Evolutionary conservation across 2,888 invertebrate genomes (phyloP).

Genomic region (Neocrepidodera transversa): DNA sequence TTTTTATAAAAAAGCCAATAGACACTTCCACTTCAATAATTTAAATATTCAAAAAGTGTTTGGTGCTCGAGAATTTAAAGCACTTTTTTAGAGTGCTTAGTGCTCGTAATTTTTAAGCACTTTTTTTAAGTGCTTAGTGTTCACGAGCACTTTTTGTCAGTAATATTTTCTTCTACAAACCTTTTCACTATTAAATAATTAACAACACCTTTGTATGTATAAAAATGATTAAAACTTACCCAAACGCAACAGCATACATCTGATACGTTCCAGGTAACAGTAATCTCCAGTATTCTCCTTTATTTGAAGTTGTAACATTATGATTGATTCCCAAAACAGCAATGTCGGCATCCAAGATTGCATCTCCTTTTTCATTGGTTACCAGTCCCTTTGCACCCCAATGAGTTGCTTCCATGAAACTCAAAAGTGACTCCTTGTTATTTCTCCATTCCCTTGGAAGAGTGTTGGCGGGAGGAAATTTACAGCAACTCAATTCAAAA

Average conservation of each 20-base stretch:
- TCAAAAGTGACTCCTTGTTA: conserved; percentile 85
- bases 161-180: too few species aligned
- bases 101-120: too few species aligned
- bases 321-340: conserved; percentile 80
- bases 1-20: too few species aligned
- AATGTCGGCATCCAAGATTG: conserved; percentile 78
- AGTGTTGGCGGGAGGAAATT: conserved; percentile 79
- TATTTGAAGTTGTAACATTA: conserved; percentile 76
- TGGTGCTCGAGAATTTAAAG: too few species aligned
- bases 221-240: conserved; percentile 72
- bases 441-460: conserved; percentile 81
- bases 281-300: conserved; percentile 95
- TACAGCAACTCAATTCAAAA: conserved; percentile 95
- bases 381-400: conserved; percentile 76
- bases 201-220: too few species aligned
- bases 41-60: too few species aligned
- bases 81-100: too few species aligned
- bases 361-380: conserved; percentile 65
- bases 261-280: conserved; percentile 87
- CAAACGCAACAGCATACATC: conserved; percentile 74
- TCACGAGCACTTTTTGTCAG: too few species aligned
- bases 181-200: too few species aligned
- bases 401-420: conserved; percentile 83
- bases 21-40: too few species aligned
- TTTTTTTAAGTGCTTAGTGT: too few species aligned